Evolutionary conservation across 2,113 vertebrate species (phyloP), one percentile per base, ranked within the genome.

Genomic region (Urocitellus parryii): DNA sequence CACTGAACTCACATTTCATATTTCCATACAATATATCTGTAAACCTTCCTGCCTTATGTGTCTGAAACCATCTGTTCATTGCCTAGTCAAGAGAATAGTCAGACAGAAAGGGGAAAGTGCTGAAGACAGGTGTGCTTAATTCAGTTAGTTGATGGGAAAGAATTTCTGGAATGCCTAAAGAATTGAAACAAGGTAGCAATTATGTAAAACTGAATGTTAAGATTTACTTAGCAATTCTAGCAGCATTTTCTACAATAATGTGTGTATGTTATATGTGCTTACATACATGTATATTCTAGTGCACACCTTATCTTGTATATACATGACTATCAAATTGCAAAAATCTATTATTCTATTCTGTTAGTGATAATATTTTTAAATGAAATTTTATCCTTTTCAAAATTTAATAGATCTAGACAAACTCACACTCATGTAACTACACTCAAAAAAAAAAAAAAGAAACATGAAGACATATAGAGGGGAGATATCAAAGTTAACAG

Each of bases 171-270:
- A n/a, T 34, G n/a, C 82, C 10, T 82, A 17, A 73, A 65, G 25
- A 29, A 70, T 84, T 48, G 88, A 90, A 81, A 61, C 17, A 72
- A 77, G 58, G 42, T 72, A 27, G 63, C 20, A 45, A 27, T 80
- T 87, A 8, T 51, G 63, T 45, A 58, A 85, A 80, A 67, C 22
- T 78, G 27, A 45, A 29, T 17, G 34, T 3, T 93, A 73, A 37
- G 34, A 10, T 78, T 97, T 96, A 90, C 18, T 91, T 22, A 20
- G 25, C 24, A 68, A 24, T 67, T 90, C 68, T 53, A 10, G 20
- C 68, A 90, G n/a, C 2, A 24, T 9, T 93, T 88, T 25, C 29
- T 78, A 2, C 0, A 34, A 77, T 70, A 78, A 93, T 17, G 10
- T 68, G 39, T 27, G 25, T 63, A 63, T 27, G 61, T 22, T 63